Base-by-base conservation (phyloP, 2,797 vertebrate genomes). In the Spinibarbus caldwelli region DNA sequence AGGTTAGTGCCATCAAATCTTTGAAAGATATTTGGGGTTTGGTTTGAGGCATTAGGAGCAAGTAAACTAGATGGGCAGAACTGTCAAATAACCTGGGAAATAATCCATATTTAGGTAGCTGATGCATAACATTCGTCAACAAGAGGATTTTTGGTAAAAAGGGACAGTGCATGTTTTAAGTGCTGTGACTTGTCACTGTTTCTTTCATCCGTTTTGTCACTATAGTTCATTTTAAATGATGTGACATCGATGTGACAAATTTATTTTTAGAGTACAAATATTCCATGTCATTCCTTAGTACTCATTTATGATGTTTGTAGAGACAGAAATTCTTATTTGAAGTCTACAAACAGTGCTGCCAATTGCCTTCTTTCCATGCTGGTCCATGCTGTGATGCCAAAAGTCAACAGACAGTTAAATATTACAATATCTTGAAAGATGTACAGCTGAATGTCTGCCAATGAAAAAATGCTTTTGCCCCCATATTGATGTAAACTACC, bases 1-100 rank as follows among this genome's bases (percentile, higher is more conserved):
- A 52, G 72, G 72, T 75, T 75, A 75, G 72, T 75, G 10, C 0
- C 43, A 34, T 75, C 21, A 75, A 6, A 52, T 75, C 29, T 52
- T 75, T 34, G 45, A 49, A 49, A 31, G 45, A 49, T 49, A 34
- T 73, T 73, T 8, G 10, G 29, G 5, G 29, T 52, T 52, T 49
- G 47, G 23, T 26, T 43, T 17, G 70, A 76, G 29, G 45, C 19
- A 75, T 52, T 75, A 34, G 47, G 45, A 75, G 29, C 29, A 75
- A 52, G 29, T 6, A 12, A 73, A 49, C 43, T 31, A 49, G 19
- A 75, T 17, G 4, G 21, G 66, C 66, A 68, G 21, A 68, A 43
- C 68, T 71, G 38, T 71, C 41, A 71, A 41, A 29, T 15, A 71
- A 47, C n/a, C 7, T 47, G 8, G 14, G 3, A 26, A 26, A 71